phyloP scores from a whole-genome alignment of 2,113 vertebrate species.

The Ranitomeya variabilis region DNA sequence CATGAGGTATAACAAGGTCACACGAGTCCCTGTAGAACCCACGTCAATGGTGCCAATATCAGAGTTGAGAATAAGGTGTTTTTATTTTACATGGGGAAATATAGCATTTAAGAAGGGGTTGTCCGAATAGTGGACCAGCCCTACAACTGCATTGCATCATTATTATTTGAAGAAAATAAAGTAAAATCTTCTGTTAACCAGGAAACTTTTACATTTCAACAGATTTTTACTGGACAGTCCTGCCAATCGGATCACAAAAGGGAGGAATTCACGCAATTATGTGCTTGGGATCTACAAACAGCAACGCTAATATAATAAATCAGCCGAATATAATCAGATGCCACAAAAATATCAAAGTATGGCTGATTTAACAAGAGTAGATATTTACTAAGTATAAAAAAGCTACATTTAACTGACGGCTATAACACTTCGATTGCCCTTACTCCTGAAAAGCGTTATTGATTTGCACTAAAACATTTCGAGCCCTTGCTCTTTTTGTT shows the following conservation, averaged over 20 bases:
- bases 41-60: too few relatives aligned
- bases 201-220: not conserved
- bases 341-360: not conserved
- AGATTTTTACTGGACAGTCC: not conserved
- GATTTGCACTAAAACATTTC: slow-evolving; percentile 15
- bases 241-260: not conserved
- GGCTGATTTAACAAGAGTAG: not conserved
- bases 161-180: too few relatives aligned
- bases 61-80: too few relatives aligned
- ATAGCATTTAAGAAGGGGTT: too few relatives aligned
- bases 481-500: not conserved
- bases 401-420: slow-evolving; percentile 6
- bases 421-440: slow-evolving; percentile 1
- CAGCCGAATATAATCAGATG: not conserved
- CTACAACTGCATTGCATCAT: too few relatives aligned
- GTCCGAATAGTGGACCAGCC: too few relatives aligned
- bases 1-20: too few relatives aligned
- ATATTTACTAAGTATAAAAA: slow-evolving; percentile 4
- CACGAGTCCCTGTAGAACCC: too few relatives aligned
- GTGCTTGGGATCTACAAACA: not conserved
- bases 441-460: not conserved
- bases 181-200: not conserved
- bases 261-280: not conserved
- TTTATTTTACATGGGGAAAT: too few relatives aligned
- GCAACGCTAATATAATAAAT: not conserved